Base-by-base conservation (phyloP, 2,888 invertebrate species). In the Macropis europaea region DNA sequence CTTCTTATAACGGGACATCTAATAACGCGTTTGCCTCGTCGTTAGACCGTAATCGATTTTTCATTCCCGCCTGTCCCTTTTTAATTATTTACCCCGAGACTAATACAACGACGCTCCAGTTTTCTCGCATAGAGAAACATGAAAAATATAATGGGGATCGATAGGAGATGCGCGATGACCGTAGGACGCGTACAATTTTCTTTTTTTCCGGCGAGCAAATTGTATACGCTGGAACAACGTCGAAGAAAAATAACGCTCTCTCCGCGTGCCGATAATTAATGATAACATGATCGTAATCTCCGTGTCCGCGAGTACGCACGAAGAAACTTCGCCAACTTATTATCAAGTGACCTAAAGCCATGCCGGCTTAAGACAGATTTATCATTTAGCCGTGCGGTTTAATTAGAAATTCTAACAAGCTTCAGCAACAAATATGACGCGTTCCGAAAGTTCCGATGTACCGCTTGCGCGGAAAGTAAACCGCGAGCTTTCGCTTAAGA, bases 341-440 rank as follows among this genome's bases (percentile, higher is more conserved):
- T 77, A 75, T 59, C 61, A 38, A 60, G 60, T 57, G 62, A 70
- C 71, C 42, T 32, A 45, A 61, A 61, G 66, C 60, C 63, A 53
- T 30, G 50, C 54, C 50, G 34, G 77, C 64, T 79, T 62, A 76
- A 64, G 61, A 59, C 69, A 70, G 66, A 73, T 79, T 72, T 77
- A 77, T 79, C 73, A 72, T 76, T 62, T 53, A 53, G 36, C 57
- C 24, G 59, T 71, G 70, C 60, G 69, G 60, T 71, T 77, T 79
- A 79, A 79, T 79, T 79, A 79, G 66, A 74, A 68, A 74, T 77
- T 69, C 71, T 73, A 77, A 67, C 54, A 64, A 78, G 75, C 60
- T 78, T 54, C 38, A 6, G 36, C 45, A 50, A 61, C 61, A 64
- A 77, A 77, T 74, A 74, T 47, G 26, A 43, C 43, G 38, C 24